Evolutionary conservation across 2,113 vertebrate species (phyloP).

Genomic region (Urocitellus parryii): DNA sequence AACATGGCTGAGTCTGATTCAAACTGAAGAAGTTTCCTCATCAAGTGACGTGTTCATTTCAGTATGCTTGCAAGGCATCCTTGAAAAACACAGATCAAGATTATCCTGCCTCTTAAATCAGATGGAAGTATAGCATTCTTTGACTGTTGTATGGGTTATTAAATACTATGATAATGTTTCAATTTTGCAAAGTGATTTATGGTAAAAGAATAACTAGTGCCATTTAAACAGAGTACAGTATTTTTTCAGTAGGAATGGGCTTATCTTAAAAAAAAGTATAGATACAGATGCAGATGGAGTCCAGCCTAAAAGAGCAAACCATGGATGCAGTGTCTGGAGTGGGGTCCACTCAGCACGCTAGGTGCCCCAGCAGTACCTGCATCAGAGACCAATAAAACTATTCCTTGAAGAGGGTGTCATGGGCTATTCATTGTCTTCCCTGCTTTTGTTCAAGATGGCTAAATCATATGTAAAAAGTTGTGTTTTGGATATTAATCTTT

Average conservation of each 20-base stretch:
- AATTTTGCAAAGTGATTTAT: not conserved
- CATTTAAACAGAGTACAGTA: not conserved
- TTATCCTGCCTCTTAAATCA: not conserved
- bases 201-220: not conserved
- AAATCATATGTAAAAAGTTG: not conserved
- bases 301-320: not conserved
- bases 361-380: rapidly evolving
- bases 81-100: not conserved
- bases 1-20: not conserved
- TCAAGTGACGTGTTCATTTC: not conserved
- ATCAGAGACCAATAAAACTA: rapidly evolving
- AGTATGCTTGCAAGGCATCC: not conserved
- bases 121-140: not conserved
- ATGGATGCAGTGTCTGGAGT: rapidly evolving
- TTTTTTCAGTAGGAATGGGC: not conserved
- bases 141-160: not conserved
- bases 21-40: not conserved
- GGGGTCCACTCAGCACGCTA: rapidly evolving
- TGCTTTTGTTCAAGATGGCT: slow-evolving; percentile 15
- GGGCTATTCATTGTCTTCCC: not conserved
- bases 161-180: not conserved
- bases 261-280: not conserved
- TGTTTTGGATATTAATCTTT: not conserved
- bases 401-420: not conserved
- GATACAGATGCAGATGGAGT: not conserved